Conservation (phyloP, 1,140 invertebrate genomes). For the Drosophila virilis region DNA sequence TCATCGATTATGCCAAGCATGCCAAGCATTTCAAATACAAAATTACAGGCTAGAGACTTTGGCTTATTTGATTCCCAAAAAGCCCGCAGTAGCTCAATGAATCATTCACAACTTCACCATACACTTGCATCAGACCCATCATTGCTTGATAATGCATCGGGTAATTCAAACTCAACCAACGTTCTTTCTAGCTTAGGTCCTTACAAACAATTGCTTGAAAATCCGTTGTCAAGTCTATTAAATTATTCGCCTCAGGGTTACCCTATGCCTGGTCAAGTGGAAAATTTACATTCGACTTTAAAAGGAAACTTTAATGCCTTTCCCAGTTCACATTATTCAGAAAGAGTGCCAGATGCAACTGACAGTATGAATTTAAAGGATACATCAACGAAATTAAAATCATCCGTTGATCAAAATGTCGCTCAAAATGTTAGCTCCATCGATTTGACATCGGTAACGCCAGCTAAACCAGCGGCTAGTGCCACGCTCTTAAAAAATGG, state of each 20-base stretch:
- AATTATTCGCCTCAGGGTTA: conserved; percentile 39
- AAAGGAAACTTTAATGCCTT: not conserved
- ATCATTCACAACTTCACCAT: conserved; percentile 23
- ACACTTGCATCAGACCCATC: conserved; percentile 11
- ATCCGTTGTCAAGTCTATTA: conserved; percentile 30
- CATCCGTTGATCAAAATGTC: conserved; percentile 10
- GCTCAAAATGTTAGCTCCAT: conserved; percentile 16
- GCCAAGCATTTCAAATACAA: conserved; percentile 18
- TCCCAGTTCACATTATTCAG: conserved; percentile 10
- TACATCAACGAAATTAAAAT: conserved; percentile 15
- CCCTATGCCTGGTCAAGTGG: conserved; percentile 2
- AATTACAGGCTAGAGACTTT: conserved; percentile 28
- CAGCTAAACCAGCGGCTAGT: not conserved
- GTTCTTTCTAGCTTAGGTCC: conserved; percentile 33
- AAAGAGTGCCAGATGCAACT: conserved; percentile 7
- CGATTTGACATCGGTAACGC: conserved; percentile 25
- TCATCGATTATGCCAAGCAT: conserved; percentile 39
- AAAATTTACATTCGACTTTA: conserved; percentile 13
- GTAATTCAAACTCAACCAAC: conserved; percentile 19
- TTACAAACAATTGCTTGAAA: conserved; percentile 47
- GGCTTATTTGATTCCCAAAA: conserved; percentile 36
- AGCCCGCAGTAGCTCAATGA: not conserved
- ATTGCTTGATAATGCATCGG: conserved; percentile 6
- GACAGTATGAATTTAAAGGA: conserved; percentile 23
- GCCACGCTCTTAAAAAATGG: conserved; percentile 5